These are phyloP conservation scores for Pseudachorutes palmiensis DNA, from an alignment of 1,140 invertebrate genomes.

Conservation along the genomic window DNA sequence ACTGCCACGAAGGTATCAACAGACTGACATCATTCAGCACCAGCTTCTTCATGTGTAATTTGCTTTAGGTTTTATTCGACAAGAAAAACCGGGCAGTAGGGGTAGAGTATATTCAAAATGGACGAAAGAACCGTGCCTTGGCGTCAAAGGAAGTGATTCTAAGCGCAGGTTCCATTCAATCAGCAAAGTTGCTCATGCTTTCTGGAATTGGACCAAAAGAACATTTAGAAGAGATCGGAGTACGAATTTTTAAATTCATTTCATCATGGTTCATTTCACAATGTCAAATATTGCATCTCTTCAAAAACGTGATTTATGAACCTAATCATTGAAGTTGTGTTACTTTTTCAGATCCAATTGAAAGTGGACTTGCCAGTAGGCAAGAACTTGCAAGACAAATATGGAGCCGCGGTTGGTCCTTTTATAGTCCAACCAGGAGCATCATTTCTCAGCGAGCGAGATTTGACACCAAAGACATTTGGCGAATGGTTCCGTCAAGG, in stretches of 20 bases:
- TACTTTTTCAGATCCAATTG: conserved; percentile 1
- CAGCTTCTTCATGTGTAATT: too few species aligned
- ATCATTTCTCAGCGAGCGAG: background rate
- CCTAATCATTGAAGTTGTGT: too few species aligned
- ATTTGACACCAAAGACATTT: background rate
- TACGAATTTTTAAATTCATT: too few species aligned
- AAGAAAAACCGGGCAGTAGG: background rate
- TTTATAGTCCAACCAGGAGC: conserved; percentile 10
- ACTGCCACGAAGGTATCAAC: background rate
- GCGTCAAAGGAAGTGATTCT: conserved; percentile 22
- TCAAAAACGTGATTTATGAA: too few species aligned
- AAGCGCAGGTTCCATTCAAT: conserved; percentile 28
- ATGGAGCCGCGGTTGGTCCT: conserved; percentile 20
- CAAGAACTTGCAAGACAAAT: conserved; percentile 27
- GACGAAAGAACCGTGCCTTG: conserved; percentile 22
- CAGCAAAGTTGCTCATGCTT: conserved; percentile 41
- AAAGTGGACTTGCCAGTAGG: conserved; percentile 21
- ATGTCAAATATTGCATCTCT: too few species aligned
- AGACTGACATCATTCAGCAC: too few species aligned
- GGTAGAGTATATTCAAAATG: background rate
- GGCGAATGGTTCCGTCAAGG: conserved; percentile 1
- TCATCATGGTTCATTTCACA: too few species aligned
- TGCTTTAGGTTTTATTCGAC: too few species aligned
- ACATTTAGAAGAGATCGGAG: conserved; percentile 21
- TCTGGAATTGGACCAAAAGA: conserved; percentile 36